phyloP scores from a whole-genome alignment of 2,113 vertebrate genomes.

The Istiophorus platypterus region DNA sequence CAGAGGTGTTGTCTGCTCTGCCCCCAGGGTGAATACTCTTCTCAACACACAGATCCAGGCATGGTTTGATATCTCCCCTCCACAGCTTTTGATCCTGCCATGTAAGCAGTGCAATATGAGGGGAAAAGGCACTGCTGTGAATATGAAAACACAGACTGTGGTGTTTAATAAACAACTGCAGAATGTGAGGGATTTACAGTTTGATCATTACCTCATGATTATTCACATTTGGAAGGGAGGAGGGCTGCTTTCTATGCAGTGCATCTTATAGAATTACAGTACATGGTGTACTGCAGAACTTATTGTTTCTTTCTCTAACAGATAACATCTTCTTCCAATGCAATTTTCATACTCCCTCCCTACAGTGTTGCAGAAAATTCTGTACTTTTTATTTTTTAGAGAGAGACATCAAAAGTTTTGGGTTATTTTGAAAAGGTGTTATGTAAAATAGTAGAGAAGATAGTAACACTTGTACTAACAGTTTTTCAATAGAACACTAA shows the following conservation, averaged over 20 bases:
- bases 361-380: background rate
- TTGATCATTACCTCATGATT: slow-evolving; percentile 36
- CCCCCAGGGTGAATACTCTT: slow-evolving; percentile 57
- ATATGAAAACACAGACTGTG: slow-evolving; percentile 39
- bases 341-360: background rate
- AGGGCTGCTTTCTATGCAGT: slow-evolving; percentile 9
- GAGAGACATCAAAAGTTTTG: background rate
- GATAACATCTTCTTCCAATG: background rate
- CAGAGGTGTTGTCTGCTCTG: slow-evolving; percentile 64
- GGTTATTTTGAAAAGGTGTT: background rate
- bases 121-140: slow-evolving; percentile 45
- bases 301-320: background rate
- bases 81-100: slow-evolving; percentile 58
- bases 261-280: background rate
- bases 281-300: background rate
- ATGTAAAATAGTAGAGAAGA: background rate
- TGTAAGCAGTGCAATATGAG: slow-evolving; percentile 57
- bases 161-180: slow-evolving; percentile 52
- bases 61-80: slow-evolving; percentile 61
- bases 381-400: background rate
- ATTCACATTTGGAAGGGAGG: slow-evolving; percentile 5
- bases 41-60: slow-evolving; percentile 53
- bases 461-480: background rate
- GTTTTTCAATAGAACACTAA: background rate
- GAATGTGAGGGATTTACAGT: slow-evolving; percentile 31